Conservation (phyloP, 2,113 vertebrate genomes). For the Trogon melanurus region DNA sequence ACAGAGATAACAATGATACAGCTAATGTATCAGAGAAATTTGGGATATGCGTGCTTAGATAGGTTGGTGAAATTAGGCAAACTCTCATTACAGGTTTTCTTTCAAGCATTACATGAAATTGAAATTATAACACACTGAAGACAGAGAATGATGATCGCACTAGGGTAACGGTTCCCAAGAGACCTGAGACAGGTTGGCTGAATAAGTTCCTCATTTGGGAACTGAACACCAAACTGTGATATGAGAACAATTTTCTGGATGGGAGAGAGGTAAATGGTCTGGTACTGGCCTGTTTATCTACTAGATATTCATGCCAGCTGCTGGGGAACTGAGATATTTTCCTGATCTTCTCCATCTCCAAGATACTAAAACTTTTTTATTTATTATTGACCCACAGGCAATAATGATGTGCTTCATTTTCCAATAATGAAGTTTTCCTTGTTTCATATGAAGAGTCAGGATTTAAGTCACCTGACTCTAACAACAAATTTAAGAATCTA, state of each 20-base stretch:
- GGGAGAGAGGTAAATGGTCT: constrained; percentile 23
- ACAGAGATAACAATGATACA: not conserved
- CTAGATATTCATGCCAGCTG: not conserved
- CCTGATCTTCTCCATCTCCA: not conserved
- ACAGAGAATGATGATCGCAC: not conserved
- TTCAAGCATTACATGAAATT: not conserved
- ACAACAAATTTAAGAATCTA: not conserved
- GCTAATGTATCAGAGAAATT: not conserved
- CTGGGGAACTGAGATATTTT: not conserved
- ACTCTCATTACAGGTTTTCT: not conserved
- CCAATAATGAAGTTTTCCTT: not conserved
- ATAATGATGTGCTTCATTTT: not conserved
- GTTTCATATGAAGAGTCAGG: not conserved
- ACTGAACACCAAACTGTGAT: not conserved
- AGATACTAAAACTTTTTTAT: not conserved
- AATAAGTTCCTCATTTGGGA: not conserved
- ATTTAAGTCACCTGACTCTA: not conserved
- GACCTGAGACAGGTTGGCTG: not conserved
- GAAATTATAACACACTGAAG: not conserved
- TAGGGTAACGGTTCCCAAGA: not conserved
- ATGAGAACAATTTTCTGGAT: constrained; percentile 35
- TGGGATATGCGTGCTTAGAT: not conserved
- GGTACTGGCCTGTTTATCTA: not conserved
- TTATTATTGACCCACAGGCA: not conserved
- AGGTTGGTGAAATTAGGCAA: constrained; percentile 11